phyloP scores from a whole-genome alignment of 2,797 vertebrate species.

The Halcyon leucocephala region DNA sequence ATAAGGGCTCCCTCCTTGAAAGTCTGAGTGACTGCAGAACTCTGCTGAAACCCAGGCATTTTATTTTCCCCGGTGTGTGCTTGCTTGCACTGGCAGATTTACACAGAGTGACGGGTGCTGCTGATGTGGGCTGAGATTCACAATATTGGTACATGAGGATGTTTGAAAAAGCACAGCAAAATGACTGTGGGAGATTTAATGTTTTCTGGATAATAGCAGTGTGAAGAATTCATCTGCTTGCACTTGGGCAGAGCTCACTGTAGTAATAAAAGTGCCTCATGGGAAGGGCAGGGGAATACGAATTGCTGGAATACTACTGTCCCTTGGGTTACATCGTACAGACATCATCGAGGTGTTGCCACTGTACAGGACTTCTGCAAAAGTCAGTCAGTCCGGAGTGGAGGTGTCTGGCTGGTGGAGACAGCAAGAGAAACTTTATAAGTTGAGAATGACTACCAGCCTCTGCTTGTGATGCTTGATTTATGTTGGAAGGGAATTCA shows the following conservation, averaged over 20 bases:
- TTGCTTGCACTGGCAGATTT: not conserved
- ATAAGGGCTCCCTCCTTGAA: not conserved
- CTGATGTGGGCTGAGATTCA: not conserved
- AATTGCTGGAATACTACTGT: fast-evolving
- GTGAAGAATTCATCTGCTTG: not conserved
- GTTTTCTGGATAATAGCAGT: not conserved
- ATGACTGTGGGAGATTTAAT: not conserved
- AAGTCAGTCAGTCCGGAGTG: not conserved
- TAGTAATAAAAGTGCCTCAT: not conserved
- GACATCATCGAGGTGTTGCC: not conserved
- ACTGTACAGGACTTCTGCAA: not conserved
- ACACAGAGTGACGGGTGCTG: not conserved
- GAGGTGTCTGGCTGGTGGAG: not conserved
- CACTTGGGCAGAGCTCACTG: not conserved
- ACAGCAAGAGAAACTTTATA: not conserved
- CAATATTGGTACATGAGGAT: not conserved
- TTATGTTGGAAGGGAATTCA: not conserved
- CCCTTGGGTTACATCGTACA: not conserved
- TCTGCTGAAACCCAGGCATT: not conserved
- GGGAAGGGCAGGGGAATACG: not conserved
- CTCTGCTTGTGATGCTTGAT: not conserved
- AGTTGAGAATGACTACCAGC: not conserved
- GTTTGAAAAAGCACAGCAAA: not conserved
- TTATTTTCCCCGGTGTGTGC: not conserved
- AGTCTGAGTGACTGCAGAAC: not conserved